A percentile compares a stretch with the other conserved stretches of the same genome.
Evolutionary conservation across 2,888 invertebrate genomes (phyloP).

Genomic region (Suillia variegata): DNA sequence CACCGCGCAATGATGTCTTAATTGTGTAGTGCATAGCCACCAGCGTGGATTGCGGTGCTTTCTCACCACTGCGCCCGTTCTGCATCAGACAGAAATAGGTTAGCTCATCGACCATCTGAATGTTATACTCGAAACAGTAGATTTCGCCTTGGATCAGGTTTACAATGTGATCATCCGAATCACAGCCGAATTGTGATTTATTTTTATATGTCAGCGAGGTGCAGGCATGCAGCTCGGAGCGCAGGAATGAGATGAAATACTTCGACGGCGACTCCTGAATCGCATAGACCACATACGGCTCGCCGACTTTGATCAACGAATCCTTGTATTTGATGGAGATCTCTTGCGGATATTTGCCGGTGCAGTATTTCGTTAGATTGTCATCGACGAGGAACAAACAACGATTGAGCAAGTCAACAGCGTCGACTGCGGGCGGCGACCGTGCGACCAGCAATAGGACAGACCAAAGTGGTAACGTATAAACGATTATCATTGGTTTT

Average conservation of each 20-base stretch:
- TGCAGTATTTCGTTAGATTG: background rate
- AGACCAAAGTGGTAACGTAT: too few species aligned
- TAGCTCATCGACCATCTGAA: slow-evolving; percentile 17
- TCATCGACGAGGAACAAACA: too few species aligned
- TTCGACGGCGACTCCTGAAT: background rate
- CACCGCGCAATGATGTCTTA: too few species aligned
- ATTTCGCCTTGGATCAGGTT: background rate
- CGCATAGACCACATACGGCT: slow-evolving; percentile 8
- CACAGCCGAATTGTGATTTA: background rate
- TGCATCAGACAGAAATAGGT: background rate
- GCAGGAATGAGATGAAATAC: slow-evolving; percentile 9
- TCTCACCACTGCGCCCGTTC: too few species aligned
- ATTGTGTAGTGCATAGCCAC: too few species aligned
- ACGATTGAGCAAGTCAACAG: too few species aligned
- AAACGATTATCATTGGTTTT: too few species aligned
- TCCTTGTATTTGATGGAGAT: slow-evolving; percentile 9
- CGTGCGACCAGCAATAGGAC: too few species aligned
- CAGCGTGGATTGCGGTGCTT: too few species aligned
- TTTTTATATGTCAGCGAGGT: background rate
- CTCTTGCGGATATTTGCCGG: slow-evolving; percentile 11
- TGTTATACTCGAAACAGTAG: slow-evolving; percentile 7
- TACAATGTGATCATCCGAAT: background rate
- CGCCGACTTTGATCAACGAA: background rate
- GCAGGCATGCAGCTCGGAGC: too few species aligned
- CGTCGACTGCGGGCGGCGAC: too few species aligned